phyloP scores from a whole-genome alignment of 64 coral and sea anemone species.

The Porites australiensis region DNA sequence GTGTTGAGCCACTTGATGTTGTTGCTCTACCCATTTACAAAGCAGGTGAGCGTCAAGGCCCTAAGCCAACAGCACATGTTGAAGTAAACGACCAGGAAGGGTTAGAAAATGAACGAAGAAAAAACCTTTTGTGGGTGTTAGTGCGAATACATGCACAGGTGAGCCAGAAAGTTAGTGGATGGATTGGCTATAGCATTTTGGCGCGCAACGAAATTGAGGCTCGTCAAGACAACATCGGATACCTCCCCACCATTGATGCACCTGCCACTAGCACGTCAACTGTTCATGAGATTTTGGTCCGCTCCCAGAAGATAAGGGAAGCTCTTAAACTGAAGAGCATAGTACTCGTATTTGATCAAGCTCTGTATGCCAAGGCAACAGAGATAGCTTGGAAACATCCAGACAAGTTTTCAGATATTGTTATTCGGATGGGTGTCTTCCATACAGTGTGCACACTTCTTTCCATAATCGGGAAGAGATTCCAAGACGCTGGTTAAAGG shows the following conservation, averaged over 20 bases:
- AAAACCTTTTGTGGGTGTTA: conserved; percentile 8
- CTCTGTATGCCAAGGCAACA: background rate
- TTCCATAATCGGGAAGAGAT: conserved; percentile 72
- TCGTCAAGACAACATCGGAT: background rate
- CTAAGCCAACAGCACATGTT: background rate
- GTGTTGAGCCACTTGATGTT: background rate
- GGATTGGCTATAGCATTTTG: background rate
- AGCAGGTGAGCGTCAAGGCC: background rate
- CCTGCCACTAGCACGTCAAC: background rate
- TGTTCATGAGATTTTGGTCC: background rate
- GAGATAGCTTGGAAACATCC: background rate
- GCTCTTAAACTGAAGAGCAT: background rate
- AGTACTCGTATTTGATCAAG: conserved; percentile 14
- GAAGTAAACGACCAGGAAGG: background rate
- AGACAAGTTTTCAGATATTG: background rate
- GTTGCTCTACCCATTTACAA: conserved; percentile 9
- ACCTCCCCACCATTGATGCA: background rate
- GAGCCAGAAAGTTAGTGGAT: background rate
- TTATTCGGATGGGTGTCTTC: background rate
- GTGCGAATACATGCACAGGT: background rate
- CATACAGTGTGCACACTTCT: conserved; percentile 36
- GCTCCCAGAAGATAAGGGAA: background rate
- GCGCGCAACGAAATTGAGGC: background rate
- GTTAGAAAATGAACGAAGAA: background rate
- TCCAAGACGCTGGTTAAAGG: conserved; percentile 67